Evolutionary conservation across 2,888 invertebrate genomes (phyloP).

Genomic region (Vesta saturnalis): DNA sequence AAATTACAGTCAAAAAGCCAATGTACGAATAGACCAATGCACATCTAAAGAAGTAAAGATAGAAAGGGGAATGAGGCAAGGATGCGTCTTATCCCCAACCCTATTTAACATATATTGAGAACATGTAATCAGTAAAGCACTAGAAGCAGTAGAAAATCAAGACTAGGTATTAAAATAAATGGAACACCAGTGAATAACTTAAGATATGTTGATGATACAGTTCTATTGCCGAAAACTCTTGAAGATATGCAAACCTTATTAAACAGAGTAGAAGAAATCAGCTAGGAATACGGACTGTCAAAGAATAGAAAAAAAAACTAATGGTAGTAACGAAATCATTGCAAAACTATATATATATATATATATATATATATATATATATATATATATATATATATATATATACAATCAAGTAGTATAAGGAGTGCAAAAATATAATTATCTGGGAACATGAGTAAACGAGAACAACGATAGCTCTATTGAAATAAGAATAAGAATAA

Average conservation of each 20-base stretch:
- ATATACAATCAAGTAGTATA: not conserved
- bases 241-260: constrained; percentile 12
- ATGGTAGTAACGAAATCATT: constrained; percentile 15
- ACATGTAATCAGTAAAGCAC: constrained; percentile 13
- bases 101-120: constrained; percentile 11
- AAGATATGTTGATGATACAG: constrained; percentile 16
- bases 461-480: not conserved
- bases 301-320: constrained; percentile 14
- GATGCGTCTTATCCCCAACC: constrained; percentile 13
- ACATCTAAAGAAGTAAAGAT: too few relatives aligned
- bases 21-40: too few relatives aligned
- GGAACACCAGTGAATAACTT: constrained; percentile 9
- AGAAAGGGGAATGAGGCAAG: constrained; percentile 18
- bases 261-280: constrained; percentile 10
- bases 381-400: too few relatives aligned
- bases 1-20: too few relatives aligned
- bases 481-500: not conserved
- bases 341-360: not conserved
- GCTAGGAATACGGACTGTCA: constrained; percentile 11
- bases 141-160: constrained; percentile 5
- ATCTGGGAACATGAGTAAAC: constrained; percentile 6
- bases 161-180: constrained; percentile 13
- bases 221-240: constrained; percentile 4
- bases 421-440: constrained; percentile 5
- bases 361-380: too few relatives aligned